Base-by-base conservation (phyloP, 2,113 vertebrate genomes). In the Tachysurus vachellii region DNA sequence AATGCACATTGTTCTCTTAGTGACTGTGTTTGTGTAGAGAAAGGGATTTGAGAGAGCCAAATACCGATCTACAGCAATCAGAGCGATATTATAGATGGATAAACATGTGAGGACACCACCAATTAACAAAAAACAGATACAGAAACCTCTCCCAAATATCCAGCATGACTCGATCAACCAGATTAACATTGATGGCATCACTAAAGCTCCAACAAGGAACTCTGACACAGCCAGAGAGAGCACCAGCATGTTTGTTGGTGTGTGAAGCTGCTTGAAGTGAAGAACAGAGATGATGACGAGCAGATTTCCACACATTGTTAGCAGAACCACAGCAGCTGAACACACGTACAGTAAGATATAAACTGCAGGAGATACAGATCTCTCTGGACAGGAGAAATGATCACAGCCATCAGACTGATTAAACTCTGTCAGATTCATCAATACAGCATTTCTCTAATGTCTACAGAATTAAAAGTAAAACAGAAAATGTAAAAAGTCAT, bases 141-240 rank as follows among this genome's bases (percentile, higher is more conserved):
- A 90, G 50, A 83, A 70, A 9, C 19, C 10, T 8, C 1, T 28
- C 4, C 87, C 82, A 64, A 88, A 83, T 56, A 73, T 87, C 91
- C 88, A 91, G n/a, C 88, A 88, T 8, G 89, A 86, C 31, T 90
- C 89, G 2, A 88, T 86, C 0, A 86, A 36, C 64, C 71, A 73
- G 6, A 85, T 85, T 16, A 90, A 66, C 1, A 66, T 95, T 21
- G 91, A 95, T 3, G 96, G 95, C 95, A 97, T 96, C 77, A 96
- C 84, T 47, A 96, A 81, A 16, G 81, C n/a, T 44, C 92, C 92
- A 0, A 91, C 53, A 4, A 89, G 79, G 13, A 91, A 71, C 73
- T 90, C 91, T 0, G 90, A 85, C 31, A 90, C 79, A 11, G 92
- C 92, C 83, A 93, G 53, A 64, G 92, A 91, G 84, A 92, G 88